A percentile compares a stretch with the other conserved stretches of the same genome.
Conservation (phyloP, 2,797 vertebrate genomes). For the Phoxinus dragarum region DNA sequence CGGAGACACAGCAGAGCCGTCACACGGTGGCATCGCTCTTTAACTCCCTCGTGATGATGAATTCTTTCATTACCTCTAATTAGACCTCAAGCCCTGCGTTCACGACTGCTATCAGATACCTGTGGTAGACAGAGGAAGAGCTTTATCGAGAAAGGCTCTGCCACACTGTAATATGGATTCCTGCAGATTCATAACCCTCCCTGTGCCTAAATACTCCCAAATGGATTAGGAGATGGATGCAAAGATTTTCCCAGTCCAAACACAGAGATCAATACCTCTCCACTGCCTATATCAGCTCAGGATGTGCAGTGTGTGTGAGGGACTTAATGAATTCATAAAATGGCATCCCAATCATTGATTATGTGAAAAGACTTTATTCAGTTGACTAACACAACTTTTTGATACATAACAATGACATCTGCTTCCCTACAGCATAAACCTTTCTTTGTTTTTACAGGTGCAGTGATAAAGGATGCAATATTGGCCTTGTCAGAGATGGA, state of each 20-base stretch:
- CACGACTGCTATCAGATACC: conserved; percentile 36
- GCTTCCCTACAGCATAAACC: background rate
- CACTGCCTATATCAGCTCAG: background rate
- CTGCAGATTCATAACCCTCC: conserved; percentile 30
- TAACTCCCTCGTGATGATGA: conserved; percentile 65
- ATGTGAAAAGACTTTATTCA: background rate
- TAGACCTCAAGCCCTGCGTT: conserved; percentile 54
- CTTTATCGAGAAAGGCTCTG: conserved; percentile 39
- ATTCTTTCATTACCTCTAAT: conserved; percentile 77
- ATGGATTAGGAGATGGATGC: conserved; percentile 18
- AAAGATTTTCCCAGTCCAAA: conserved; percentile 17
- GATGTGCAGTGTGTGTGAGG: background rate
- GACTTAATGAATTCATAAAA: background rate
- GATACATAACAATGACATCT: background rate
- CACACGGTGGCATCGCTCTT: conserved; percentile 37
- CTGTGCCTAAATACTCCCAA: conserved; percentile 41
- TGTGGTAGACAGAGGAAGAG: conserved; percentile 23
- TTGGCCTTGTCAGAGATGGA: background rate
- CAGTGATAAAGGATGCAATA: background rate
- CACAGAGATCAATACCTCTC: conserved; percentile 40
- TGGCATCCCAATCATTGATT: background rate
- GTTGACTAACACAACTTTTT: background rate
- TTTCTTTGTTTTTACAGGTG: background rate
- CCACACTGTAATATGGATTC: conserved; percentile 19
- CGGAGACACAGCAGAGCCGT: conserved; percentile 59